Base-by-base conservation (phyloP, 1,140 invertebrate genomes). In the Drosophila murphyi region DNA sequence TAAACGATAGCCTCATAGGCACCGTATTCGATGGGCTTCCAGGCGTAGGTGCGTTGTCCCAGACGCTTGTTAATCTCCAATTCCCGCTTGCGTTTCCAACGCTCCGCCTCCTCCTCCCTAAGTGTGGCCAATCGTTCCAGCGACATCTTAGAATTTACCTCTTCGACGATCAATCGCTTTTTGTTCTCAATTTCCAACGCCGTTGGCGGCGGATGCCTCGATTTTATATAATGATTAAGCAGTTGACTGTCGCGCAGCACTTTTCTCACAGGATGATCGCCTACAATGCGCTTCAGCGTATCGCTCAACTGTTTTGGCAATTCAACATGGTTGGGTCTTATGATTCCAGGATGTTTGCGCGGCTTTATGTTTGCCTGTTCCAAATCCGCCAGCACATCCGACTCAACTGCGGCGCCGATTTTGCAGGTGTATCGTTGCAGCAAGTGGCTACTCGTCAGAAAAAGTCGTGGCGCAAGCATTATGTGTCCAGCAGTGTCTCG, bases 1-100 rank as follows among this genome's bases (percentile, higher is more conserved):
- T 98, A 98, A 12, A 95, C 93, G 6, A 96, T 87, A 43, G 93
- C 93, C 12, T 94, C 95, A 28, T 95, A 93, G 45, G 93, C 91
- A 75, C 95, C 94, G 80, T 96, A 98, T 3, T 94, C 87, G 10
- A 97, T 93, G n/a, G 95, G 93, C 75, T 94, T 93, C 96, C 97
- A 97, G 61, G 94, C 93, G 88, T 96, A 96, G 1, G 95, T 89
- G 59, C 94, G 93, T 10, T 93, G 92, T 35, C 92, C 74, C 41
- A 94, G 74, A 41, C 94, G 83, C 60, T 89, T 94, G 60, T 93
- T 72, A 37, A 92, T 80, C 39, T 92, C 78, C 29, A 92, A 67
- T 35, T 91, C 74, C 32, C 93, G 88, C 10, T 86, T 91, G 29
- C 93, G 70, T 69, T 89, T 80, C 52, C 69, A 93, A 78, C 72